Evolutionary conservation across 1,140 invertebrate species (phyloP), one percentile per base, ranked within the genome.

Genomic region (Drosophila erecta): DNA sequence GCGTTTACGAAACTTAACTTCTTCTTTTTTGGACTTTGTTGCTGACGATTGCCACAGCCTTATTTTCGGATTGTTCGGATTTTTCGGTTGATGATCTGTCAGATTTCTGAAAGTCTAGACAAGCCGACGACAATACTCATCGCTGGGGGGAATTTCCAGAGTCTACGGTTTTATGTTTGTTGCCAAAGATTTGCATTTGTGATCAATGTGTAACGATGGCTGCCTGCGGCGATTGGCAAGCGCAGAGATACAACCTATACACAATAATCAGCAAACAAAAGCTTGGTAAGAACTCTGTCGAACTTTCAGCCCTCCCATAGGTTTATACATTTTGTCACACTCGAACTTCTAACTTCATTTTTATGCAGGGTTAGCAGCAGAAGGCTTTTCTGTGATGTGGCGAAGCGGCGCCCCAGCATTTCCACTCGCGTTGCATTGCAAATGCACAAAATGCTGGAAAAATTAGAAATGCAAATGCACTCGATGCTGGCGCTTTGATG

Each of bases 391-490:
- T 17, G 24, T 14, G 56, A 47, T 47, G 43, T 43, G 33, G 14
- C 64, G 8, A 62, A 58, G 60, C 71, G 55, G 74, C 74, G 75
- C 75, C 75, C 44, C 64, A 27, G 33, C 62, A 53, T 71, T 59
- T 55, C 49, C 24, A 64, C 56, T 57, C 60, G 72, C 70, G 51
- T 56, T 74, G 72, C 72, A 76, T 76, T 76, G 53, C 71, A 76
- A 76, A 76, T 76, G 74, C 74, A 22, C 69, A 74, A 76, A 76
- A 56, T 56, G 22, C 43, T 43, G 59, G 20, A 62, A 74, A 86
- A 89, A 89, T 89, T 89, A 84, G 84, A 89, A 89, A 89, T 89
- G 84, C 84, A 90, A 89, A 89, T 89, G 76, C 77, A 66, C 37
- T 56, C 64, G 66, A 72, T 59, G 69, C 69, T 72, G 67, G 55